A percentile compares a stretch with the other conserved stretches of the same genome.
These are phyloP conservation scores for Dicrurus megarhynchus DNA, from an alignment of 2,113 vertebrate genomes.

Conservation along the genomic window DNA sequence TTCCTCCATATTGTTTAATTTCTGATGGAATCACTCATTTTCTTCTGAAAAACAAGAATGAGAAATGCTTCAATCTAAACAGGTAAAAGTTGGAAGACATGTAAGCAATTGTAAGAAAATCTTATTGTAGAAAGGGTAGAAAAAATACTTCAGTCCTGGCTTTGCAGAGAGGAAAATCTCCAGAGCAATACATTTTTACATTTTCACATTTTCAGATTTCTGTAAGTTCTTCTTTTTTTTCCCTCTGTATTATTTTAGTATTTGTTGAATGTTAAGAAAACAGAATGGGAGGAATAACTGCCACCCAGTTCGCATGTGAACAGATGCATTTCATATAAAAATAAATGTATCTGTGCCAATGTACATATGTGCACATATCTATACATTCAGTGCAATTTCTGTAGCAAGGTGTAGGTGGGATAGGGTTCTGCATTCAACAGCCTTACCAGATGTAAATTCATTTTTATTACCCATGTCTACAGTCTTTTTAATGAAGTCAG, in stretches of 20 bases:
- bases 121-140: background rate
- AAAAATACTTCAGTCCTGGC: background rate
- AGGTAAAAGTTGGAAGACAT: background rate
- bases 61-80: background rate
- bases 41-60: background rate
- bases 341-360: background rate
- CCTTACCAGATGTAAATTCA: background rate
- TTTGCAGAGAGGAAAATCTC: background rate
- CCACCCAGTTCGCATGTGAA: background rate
- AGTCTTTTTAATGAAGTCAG: background rate
- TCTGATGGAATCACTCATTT: background rate
- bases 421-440: background rate
- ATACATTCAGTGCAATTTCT: background rate
- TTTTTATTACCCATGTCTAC: background rate
- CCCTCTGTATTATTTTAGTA: background rate
- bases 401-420: background rate
- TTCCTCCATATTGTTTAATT: background rate
- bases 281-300: background rate
- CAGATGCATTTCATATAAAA: background rate
- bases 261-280: background rate
- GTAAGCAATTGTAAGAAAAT: background rate
- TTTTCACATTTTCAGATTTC: background rate
- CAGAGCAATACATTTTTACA: background rate
- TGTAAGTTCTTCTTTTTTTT: rapidly evolving
- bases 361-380: background rate